Evolutionary conservation across 2,797 vertebrate genomes (phyloP).

Genomic region (Neosilurus mollespiculum): DNA sequence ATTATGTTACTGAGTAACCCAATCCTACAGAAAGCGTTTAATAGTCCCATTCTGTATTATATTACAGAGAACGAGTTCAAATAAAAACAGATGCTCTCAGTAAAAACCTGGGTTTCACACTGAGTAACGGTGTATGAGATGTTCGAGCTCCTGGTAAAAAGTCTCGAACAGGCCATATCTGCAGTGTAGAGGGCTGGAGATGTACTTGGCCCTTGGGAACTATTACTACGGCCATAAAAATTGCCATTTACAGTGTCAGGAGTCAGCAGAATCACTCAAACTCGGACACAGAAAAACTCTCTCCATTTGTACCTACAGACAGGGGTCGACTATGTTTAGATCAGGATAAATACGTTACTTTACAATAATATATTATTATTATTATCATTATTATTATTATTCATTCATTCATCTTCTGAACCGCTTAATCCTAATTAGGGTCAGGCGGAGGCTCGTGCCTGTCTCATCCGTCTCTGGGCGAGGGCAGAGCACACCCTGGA

Average conservation of each 20-base stretch:
- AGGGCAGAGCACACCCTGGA: too few relatives aligned
- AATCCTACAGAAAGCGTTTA: conserved; percentile 12
- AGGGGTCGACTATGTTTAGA: background rate
- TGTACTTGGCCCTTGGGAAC: conserved; percentile 67
- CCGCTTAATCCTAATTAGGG: too few relatives aligned
- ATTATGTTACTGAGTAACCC: background rate
- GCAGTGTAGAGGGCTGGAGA: conserved; percentile 76
- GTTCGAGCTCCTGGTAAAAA: conserved; percentile 46
- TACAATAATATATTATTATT: background rate
- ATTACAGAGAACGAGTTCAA: conserved; percentile 14
- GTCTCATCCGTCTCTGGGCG: too few relatives aligned
- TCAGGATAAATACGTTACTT: background rate
- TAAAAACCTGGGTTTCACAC: conserved; percentile 12
- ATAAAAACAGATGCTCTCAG: conserved; percentile 37
- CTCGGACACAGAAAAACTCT: conserved; percentile 55
- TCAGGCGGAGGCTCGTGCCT: too few relatives aligned
- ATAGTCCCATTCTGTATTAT: conserved; percentile 30
- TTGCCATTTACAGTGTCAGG: conserved; percentile 71
- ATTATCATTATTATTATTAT: too few relatives aligned
- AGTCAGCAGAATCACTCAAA: conserved; percentile 66
- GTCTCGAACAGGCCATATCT: conserved; percentile 69
- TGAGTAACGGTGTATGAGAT: background rate
- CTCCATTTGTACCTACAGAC: conserved; percentile 52
- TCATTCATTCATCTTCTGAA: too few relatives aligned
- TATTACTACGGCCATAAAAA: conserved; percentile 78